A percentile compares a stretch with the other conserved stretches of the same genome.
These are phyloP conservation scores for Scaptomyza polygonia DNA, from an alignment of 2,888 invertebrate species.

Conservation along the genomic window DNA sequence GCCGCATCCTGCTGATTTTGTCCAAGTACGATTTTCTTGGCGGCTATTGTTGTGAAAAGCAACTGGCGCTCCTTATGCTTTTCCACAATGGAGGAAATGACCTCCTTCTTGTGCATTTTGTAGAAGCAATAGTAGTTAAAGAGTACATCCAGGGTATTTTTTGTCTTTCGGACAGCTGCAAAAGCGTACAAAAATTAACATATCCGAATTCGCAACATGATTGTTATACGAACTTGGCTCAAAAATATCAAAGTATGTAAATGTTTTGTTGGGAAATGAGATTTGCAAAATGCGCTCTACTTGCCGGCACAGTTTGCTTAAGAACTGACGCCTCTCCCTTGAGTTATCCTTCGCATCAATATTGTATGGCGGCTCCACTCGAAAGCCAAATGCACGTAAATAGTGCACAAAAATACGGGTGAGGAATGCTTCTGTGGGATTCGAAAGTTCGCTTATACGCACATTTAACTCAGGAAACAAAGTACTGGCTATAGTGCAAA, in stretches of 20 bases:
- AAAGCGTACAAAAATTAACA: not conserved
- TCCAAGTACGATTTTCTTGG: constrained; percentile 55
- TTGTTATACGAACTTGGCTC: constrained; percentile 69
- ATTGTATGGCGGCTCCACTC: constrained; percentile 68
- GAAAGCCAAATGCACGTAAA: constrained; percentile 76
- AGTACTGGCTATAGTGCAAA: constrained; percentile 70
- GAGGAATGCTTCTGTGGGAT: constrained; percentile 76
- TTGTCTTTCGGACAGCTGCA: constrained; percentile 79
- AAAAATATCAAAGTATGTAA: constrained; percentile 75
- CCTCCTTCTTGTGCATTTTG: constrained; percentile 76
- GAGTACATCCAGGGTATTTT: constrained; percentile 72
- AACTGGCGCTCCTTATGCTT: constrained; percentile 56
- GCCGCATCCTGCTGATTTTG: constrained; percentile 39
- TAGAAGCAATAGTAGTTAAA: constrained; percentile 81
- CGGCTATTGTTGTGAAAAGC: constrained; percentile 41
- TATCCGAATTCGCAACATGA: not conserved
- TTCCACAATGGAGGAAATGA: constrained; percentile 65
- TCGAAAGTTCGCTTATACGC: constrained; percentile 63
- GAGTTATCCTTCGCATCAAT: constrained; percentile 57
- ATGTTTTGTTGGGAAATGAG: constrained; percentile 76
- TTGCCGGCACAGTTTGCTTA: constrained; percentile 71
- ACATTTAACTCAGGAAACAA: constrained; percentile 78
- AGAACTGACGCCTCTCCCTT: constrained; percentile 72
- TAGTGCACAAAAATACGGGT: constrained; percentile 73
- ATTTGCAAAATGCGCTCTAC: constrained; percentile 81